Evolutionary conservation across 2,113 vertebrate species (phyloP).

Genomic region (Piprites chloris): DNA sequence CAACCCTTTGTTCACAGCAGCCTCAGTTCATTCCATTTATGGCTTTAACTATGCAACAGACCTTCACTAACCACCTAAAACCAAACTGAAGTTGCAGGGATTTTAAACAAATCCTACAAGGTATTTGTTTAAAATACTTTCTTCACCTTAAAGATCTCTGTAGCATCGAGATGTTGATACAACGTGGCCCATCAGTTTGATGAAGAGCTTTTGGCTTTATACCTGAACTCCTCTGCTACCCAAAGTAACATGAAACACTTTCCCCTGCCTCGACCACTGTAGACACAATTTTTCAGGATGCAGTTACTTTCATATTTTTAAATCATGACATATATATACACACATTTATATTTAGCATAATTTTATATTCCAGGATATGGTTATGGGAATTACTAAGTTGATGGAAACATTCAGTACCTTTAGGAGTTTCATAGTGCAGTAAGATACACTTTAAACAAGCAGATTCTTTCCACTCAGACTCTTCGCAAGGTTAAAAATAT

Average conservation of each 20-base stretch:
- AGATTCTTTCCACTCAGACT: not conserved
- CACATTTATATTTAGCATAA: not conserved
- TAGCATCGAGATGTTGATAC: not conserved
- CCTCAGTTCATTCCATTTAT: not conserved
- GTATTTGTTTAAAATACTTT: not conserved
- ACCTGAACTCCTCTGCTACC: not conserved
- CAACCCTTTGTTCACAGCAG: not conserved
- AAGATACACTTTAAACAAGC: not conserved
- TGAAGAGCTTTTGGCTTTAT: not conserved
- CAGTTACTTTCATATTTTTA: not conserved
- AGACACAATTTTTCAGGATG: not conserved
- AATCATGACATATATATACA: not conserved
- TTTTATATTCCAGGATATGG: not conserved
- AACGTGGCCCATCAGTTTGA: not conserved
- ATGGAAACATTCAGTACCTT: not conserved
- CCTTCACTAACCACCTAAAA: not conserved
- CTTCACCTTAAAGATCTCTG: not conserved
- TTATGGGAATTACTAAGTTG: not conserved
- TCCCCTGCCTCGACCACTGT: not conserved
- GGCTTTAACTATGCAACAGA: not conserved
- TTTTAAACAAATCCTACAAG: too few species aligned
- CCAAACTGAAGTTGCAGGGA: not conserved
- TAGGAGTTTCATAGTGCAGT: not conserved
- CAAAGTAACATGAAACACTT: not conserved
- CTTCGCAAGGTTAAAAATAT: not conserved